Conservation (phyloP, 2,797 vertebrate species). For the Phoeniculus purpureus region DNA sequence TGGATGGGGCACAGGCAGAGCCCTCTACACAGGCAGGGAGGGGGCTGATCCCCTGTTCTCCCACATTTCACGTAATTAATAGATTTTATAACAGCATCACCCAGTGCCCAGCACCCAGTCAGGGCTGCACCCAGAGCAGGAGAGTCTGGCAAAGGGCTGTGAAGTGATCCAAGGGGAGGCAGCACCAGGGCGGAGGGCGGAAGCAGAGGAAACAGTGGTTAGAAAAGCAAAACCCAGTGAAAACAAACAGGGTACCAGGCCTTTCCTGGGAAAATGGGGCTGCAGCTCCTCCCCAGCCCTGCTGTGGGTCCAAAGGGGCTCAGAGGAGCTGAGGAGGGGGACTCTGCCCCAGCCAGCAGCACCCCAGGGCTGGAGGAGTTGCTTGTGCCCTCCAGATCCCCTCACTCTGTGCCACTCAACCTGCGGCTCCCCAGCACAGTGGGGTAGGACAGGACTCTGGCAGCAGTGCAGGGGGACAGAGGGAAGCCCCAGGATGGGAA, state of each 20-base stretch:
- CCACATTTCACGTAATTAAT: neutral
- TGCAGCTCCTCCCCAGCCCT: accelerated
- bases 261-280: accelerated
- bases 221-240: neutral
- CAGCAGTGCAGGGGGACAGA: accelerated
- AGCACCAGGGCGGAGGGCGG: neutral
- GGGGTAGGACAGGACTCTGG: neutral
- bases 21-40: accelerated
- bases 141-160: accelerated
- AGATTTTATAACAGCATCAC: neutral
- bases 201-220: neutral
- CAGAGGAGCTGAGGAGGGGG: neutral
- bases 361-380: neutral
- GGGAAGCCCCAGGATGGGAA: neutral
- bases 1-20: accelerated
- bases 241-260: neutral
- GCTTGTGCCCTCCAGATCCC: accelerated
- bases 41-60: neutral
- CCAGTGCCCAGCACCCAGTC: neutral
- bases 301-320: neutral
- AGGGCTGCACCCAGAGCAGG: accelerated
- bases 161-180: neutral
- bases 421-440: accelerated
- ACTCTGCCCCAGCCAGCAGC: neutral
- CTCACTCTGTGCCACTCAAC: neutral